Evolutionary conservation across 2,888 invertebrate genomes (phyloP).

Genomic region (Candidula unifasciata): DNA sequence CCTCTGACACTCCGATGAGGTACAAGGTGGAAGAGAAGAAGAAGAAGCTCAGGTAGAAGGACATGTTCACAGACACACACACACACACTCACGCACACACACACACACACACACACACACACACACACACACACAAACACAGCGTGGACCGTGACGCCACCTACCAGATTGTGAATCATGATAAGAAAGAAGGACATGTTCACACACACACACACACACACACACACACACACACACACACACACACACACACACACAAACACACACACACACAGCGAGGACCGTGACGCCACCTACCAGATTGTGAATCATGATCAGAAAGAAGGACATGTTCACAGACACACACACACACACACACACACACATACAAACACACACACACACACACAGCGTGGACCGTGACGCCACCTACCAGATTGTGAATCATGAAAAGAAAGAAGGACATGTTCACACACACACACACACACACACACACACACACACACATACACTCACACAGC

Average conservation of each 20-base stretch:
- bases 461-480: constrained; percentile 54
- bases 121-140: not conserved
- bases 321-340: constrained; percentile 62
- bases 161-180: constrained; percentile 65
- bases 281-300: constrained; percentile 54
- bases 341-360: constrained; percentile 22
- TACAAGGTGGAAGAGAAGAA: too few relatives aligned
- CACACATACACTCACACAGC: constrained; percentile 61
- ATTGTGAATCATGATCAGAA: constrained; percentile 65
- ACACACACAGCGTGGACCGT: too few relatives aligned
- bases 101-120: not conserved
- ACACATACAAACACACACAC: too few relatives aligned
- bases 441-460: not conserved
- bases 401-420: constrained; percentile 58
- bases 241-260: not conserved
- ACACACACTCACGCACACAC: too few relatives aligned
- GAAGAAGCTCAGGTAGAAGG: too few relatives aligned
- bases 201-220: not conserved
- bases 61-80: too few relatives aligned
- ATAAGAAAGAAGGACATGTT: constrained; percentile 65
- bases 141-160: constrained; percentile 18
- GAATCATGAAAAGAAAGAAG: constrained; percentile 66
- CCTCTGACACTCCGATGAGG: too few relatives aligned
- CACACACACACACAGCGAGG: too few relatives aligned
- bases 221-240: not conserved